Evolutionary conservation across 2,113 vertebrate species (phyloP), one percentile per base, ranked within the genome.

Genomic region (Oryzias celebensis): DNA sequence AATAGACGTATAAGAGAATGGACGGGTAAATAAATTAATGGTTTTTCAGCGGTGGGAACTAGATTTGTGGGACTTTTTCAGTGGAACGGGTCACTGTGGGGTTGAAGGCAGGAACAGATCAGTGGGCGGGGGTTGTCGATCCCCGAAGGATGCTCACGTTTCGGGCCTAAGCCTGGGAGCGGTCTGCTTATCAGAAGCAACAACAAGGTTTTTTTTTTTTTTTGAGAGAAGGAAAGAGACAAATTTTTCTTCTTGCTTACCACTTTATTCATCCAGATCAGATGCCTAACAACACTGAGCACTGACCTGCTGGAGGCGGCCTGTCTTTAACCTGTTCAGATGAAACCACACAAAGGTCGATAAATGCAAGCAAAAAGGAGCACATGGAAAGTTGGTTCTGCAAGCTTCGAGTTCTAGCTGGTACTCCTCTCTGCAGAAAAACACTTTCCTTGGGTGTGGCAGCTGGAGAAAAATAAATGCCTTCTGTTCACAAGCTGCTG

Each of bases 371-470:
- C 68, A 85, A 57, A 86, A 56, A 13, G 50, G 57, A 51, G n/a
- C 31, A 22, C 15, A 18, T 28, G 61, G n/a, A 47, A 49, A 51
- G 65, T 74, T 47, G 36, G 36, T 36, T 83, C 52, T 61, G 26
- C 52, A 57, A 55, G 13, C 77, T 61, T 48, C 6, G 36, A 71
- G 49, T 72, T 75, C 53, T 64, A 65, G 74, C 74, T 64, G 73
- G 52, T 65, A 59, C 65, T 85, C 85, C 78, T 76, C 62, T 71
- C 66, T 73, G 65, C 65, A 83, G 75, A 84, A 90, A 93, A 92
- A 87, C 85, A 85, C 85, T 91, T 91, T 91, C 77, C 47, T 76
- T 83, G 92, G 90, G 92, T 90, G 91, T 89, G 92, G 90, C 90
- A 88, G 67, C 83, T 83, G 88, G 77, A 88, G 81, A 58, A 75